phyloP scores from a whole-genome alignment of 2,888 invertebrate genomes.

The Abrostola triplasia region DNA sequence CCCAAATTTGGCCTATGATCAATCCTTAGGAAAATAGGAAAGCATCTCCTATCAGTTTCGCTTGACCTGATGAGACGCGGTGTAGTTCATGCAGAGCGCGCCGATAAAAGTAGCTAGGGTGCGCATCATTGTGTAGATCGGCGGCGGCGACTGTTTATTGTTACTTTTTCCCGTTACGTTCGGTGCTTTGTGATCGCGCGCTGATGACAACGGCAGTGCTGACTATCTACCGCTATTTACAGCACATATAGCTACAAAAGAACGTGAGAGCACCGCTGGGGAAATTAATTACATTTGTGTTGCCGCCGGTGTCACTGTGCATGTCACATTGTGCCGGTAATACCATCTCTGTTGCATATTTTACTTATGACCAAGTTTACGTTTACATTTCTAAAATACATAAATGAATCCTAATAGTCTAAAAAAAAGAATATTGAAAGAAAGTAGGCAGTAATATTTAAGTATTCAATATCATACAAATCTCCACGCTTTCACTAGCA shows the following conservation, averaged over 20 bases:
- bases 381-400: neutral
- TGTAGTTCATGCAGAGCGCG: no score
- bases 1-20: no score
- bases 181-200: constrained; percentile 12
- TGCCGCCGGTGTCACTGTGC: neutral
- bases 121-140: constrained; percentile 58
- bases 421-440: no score
- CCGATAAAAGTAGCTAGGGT: no score
- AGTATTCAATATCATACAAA: neutral
- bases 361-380: neutral
- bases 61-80: no score
- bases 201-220: constrained; percentile 21
- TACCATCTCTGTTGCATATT: neutral
- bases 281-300: constrained; percentile 8
- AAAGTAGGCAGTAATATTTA: no score
- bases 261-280: constrained; percentile 26
- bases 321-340: constrained; percentile 1
- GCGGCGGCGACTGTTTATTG: constrained; percentile 59
- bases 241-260: constrained; percentile 12
- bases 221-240: constrained; percentile 6
- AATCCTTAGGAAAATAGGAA: no score
- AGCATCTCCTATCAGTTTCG: no score
- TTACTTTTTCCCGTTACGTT: constrained; percentile 61
- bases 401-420: neutral
- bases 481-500: constrained; percentile 15